Conservation (phyloP, 2,888 invertebrate genomes). For the Listrodromus nycthemerus region DNA sequence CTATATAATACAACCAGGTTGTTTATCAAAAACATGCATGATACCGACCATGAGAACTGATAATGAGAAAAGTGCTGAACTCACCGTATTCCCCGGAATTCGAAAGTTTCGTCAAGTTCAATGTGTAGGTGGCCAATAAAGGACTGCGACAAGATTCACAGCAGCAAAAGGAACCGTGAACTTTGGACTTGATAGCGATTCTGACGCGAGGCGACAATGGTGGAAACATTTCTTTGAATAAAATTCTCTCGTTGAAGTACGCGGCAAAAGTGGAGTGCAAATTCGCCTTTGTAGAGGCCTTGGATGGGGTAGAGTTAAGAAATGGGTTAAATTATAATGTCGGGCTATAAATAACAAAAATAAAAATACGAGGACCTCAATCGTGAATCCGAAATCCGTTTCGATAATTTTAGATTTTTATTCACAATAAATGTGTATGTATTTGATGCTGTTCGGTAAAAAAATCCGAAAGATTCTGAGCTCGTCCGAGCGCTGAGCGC, state of each 20-base stretch:
- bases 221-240: constrained; percentile 93
- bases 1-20: background rate
- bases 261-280: constrained; percentile 87
- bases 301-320: background rate
- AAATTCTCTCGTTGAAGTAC: constrained; percentile 91
- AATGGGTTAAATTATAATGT: background rate
- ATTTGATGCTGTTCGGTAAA: background rate
- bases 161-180: constrained; percentile 78
- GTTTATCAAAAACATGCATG: background rate
- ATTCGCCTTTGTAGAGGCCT: constrained; percentile 79
- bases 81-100: constrained; percentile 87
- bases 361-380: background rate
- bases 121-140: constrained; percentile 86
- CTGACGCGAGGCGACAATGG: constrained; percentile 91
- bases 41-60: background rate
- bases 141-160: constrained; percentile 84
- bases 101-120: constrained; percentile 87
- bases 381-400: background rate
- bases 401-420: background rate
- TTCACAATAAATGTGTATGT: background rate
- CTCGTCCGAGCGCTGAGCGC: background rate
- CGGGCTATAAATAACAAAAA: background rate
- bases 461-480: background rate
- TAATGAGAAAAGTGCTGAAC: constrained; percentile 20
- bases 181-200: constrained; percentile 86